Conservation (phyloP, 2,888 invertebrate species). For the Parapristionchus giblindavisi region DNA sequence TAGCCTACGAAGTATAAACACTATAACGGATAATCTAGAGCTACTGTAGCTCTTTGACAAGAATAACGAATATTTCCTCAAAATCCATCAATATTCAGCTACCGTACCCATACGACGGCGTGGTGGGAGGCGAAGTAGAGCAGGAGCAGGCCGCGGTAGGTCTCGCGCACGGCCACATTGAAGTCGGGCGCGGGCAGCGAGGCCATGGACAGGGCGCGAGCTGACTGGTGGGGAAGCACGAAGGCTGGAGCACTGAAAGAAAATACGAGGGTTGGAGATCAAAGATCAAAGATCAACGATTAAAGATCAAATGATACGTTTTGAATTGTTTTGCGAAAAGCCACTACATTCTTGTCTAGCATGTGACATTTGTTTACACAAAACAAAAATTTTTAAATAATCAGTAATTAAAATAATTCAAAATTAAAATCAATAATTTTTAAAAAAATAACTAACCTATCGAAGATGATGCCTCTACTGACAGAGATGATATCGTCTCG, state of each 20-base stretch:
- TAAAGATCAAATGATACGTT: constrained; percentile 8
- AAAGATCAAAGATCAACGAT: constrained; percentile 3
- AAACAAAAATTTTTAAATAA: too few relatives aligned
- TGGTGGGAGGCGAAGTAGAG: constrained; percentile 61
- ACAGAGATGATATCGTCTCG: constrained; percentile 28
- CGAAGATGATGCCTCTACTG: constrained; percentile 60
- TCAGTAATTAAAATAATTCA: too few relatives aligned
- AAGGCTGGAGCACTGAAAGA: constrained; percentile 62
- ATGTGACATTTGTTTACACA: too few relatives aligned
- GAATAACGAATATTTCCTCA: too few relatives aligned
- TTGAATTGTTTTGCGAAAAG: too few relatives aligned
- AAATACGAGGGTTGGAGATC: background rate
- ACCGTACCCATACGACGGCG: constrained; percentile 37
- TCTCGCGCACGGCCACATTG: constrained; percentile 49
- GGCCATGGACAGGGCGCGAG: constrained; percentile 65
- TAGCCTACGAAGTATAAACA: too few relatives aligned
- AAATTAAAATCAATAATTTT: background rate
- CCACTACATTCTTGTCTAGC: too few relatives aligned
- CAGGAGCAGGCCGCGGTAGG: constrained; percentile 55
- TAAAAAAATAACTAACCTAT: constrained; percentile 57
- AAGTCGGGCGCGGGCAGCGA: constrained; percentile 58
- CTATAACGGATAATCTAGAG: too few relatives aligned
- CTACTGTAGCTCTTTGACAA: too few relatives aligned
- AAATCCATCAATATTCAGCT: too few relatives aligned
- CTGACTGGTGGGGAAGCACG: constrained; percentile 62